Evolutionary conservation across 2,113 vertebrate species (phyloP).

Genomic region (Rhadina sibilatrix): DNA sequence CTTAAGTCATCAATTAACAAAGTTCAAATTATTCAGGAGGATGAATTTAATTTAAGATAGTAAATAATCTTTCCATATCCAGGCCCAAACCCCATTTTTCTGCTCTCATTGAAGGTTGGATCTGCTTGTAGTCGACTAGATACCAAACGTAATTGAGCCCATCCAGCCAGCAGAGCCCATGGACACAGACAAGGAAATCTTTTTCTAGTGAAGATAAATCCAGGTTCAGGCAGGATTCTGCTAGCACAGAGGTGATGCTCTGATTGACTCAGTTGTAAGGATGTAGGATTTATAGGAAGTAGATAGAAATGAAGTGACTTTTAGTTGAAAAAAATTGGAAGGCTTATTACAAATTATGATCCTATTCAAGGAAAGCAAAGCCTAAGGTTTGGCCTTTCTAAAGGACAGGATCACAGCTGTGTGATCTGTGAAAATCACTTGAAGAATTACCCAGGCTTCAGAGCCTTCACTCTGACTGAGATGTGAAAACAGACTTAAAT

Average conservation of each 20-base stretch:
- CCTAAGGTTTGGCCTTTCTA: neutral
- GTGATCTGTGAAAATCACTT: neutral
- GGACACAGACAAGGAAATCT: neutral
- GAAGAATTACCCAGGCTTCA: neutral
- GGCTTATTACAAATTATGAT: neutral
- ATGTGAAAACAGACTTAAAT: neutral
- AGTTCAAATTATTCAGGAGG: neutral
- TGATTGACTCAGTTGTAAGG: neutral
- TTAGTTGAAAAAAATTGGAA: neutral
- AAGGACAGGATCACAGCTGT: neutral
- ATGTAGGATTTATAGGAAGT: neutral
- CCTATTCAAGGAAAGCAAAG: neutral
- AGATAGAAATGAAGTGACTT: neutral
- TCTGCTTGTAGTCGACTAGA: neutral
- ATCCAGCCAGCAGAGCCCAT: neutral
- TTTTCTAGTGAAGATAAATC: conserved; percentile 10
- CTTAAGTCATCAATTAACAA: neutral
- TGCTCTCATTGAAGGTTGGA: neutral
- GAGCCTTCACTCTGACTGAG: neutral
- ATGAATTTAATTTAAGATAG: neutral
- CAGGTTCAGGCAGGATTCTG: neutral
- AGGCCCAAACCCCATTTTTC: neutral
- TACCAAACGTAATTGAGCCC: neutral
- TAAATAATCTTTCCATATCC: neutral
- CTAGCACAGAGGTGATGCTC: neutral